These are phyloP conservation scores for Rhorus exstirpatorius DNA, from an alignment of 2,888 invertebrate genomes.

Conservation along the genomic window DNA sequence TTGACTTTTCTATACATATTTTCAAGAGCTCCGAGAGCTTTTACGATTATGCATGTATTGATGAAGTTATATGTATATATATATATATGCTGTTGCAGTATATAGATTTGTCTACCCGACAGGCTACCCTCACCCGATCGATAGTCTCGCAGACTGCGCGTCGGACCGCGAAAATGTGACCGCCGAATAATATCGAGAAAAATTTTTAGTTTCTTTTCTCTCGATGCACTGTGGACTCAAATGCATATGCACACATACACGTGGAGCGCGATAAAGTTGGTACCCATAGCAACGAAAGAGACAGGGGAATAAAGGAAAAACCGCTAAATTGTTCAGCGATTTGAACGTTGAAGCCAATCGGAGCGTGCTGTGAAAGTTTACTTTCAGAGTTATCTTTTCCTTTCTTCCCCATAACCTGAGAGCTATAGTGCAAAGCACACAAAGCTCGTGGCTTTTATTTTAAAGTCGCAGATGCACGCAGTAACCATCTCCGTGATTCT, in stretches of 20 bases:
- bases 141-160: constrained; percentile 74
- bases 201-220: constrained; percentile 54
- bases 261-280: background rate
- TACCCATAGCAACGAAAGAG: constrained; percentile 7
- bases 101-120: constrained; percentile 53
- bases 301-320: constrained; percentile 1
- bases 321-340: constrained; percentile 54
- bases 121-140: constrained; percentile 69
- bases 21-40: constrained; percentile 34
- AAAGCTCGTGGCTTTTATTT: constrained; percentile 39
- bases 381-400: constrained; percentile 19
- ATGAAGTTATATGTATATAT: background rate
- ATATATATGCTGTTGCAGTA: constrained; percentile 1
- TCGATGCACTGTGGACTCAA: background rate
- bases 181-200: constrained; percentile 73
- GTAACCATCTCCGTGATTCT: constrained; percentile 1
- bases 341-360: constrained; percentile 41
- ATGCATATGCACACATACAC: background rate
- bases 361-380: constrained; percentile 37
- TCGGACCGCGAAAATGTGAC: constrained; percentile 75
- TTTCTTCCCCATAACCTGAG: constrained; percentile 8
- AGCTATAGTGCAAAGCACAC: constrained; percentile 12
- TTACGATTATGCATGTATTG: constrained; percentile 26
- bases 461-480: constrained; percentile 10
- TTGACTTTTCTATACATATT: constrained; percentile 44